Conservation (phyloP, 2,113 vertebrate species). For the Cephalophus harveyi region DNA sequence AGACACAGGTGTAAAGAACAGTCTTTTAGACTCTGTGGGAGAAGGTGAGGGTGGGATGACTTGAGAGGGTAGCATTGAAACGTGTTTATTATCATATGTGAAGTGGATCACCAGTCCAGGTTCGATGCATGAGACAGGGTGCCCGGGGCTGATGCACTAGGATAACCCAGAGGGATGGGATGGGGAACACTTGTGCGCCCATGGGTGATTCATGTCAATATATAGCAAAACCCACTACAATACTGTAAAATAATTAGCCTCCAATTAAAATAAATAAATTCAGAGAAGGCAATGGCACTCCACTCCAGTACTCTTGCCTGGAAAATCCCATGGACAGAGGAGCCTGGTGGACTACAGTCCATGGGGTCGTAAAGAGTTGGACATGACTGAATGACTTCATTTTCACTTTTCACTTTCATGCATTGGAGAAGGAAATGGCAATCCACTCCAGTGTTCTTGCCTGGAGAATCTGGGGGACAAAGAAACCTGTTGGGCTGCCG, state of each 20-base stretch:
- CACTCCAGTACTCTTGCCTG: background rate
- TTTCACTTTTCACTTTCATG: background rate
- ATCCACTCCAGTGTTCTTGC: background rate
- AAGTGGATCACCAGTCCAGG: background rate
- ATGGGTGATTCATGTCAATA: background rate
- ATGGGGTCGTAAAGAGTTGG: background rate
- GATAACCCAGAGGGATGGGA: background rate
- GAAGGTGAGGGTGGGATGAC: background rate
- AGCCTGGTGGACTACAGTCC: background rate
- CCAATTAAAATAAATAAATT: background rate
- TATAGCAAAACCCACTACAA: background rate
- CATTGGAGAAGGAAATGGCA: background rate
- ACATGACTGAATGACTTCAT: background rate
- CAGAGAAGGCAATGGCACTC: background rate
- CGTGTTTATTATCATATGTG: background rate
- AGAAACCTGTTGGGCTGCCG: background rate
- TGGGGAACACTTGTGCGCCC: background rate
- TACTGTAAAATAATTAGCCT: background rate
- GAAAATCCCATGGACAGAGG: background rate
- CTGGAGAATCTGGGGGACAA: background rate
- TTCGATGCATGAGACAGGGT: background rate
- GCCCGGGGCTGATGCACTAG: background rate
- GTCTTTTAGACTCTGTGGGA: background rate
- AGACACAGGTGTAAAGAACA: background rate
- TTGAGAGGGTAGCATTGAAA: background rate